Evolutionary conservation across 2,113 vertebrate genomes (phyloP), one percentile per base, ranked within the genome.

Genomic region (Datnioides undecimradiatus): DNA sequence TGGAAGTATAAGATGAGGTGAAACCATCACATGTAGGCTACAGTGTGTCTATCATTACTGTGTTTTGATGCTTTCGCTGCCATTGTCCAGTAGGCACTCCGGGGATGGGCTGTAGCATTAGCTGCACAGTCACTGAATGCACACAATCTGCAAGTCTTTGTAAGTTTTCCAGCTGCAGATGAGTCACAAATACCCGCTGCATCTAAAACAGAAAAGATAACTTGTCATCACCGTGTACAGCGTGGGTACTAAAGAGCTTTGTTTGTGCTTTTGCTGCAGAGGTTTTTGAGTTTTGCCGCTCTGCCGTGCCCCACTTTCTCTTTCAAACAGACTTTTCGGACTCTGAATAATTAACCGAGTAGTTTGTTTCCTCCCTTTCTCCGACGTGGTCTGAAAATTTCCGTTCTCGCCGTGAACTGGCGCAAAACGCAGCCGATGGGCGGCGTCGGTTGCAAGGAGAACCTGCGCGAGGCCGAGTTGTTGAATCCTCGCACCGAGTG

Each of bases 291-390:
- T 31, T 57, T 48, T n/a, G 9, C 7, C 3, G 6, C 21, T 51
- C 5, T 1, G 3, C 25, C 43, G 65, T 25, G 16, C 45, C 27
- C 60, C 25, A 12, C 33, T 43, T 64, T 25, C 27, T 5, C 12
- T 45, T 43, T 62, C 29, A n/a, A n/a, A 36, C 54, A 46, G 13
- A 48, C 19, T 21, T 31, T 29, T 29, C 34, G 21, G 3, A n/a
- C 17, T 23, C 48, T 40, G 48, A 48, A 29, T 5, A 48, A 65
- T 66, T 25, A 59, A 40, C 34, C 3, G 0, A 45, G 41, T 3
- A 43, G 27, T 33, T 59, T 40, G 9, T 21, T 71, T 74, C 33
- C 6, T 73, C 57, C 58, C n/a, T n/a, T 65, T 59, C 34, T 64
- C 49, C 21, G 60, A 27, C 33, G 9, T 27, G 16, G 5, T 52